A percentile compares a stretch with the other conserved stretches of the same genome.
Conservation (phyloP, 2,888 invertebrate genomes). For the Lissonota sp. region DNA sequence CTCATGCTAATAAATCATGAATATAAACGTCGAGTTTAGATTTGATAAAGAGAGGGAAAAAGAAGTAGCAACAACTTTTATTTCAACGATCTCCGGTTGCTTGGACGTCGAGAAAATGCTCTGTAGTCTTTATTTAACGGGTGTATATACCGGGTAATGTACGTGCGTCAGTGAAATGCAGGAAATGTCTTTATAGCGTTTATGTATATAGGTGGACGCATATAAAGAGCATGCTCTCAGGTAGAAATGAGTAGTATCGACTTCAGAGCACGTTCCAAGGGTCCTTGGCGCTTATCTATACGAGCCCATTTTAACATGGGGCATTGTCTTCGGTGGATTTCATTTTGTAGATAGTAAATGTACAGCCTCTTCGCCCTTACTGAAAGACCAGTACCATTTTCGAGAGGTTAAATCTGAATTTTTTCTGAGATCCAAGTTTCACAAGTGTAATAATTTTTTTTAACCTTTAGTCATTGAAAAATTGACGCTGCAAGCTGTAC, state of each 20-base stretch:
- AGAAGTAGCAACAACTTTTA: not conserved
- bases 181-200: not conserved
- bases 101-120: not conserved
- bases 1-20: not conserved
- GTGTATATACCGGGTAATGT: not conserved
- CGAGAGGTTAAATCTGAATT: not conserved
- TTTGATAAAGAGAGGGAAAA: not conserved
- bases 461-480: no score
- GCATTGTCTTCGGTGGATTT: slow-evolving; percentile 72
- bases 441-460: no score
- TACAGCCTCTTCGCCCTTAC: not conserved
- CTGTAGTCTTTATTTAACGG: slow-evolving; percentile 6
- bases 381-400: not conserved
- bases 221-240: not conserved
- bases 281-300: slow-evolving; percentile 69
- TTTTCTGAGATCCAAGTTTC: not conserved
- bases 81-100: not conserved
- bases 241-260: slow-evolving; percentile 9
- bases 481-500: no score
- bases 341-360: slow-evolving; percentile 66
- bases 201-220: not conserved
- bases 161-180: slow-evolving; percentile 30
- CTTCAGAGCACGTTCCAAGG: slow-evolving; percentile 60
- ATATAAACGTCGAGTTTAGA: not conserved
- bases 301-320: slow-evolving; percentile 70